Conservation (phyloP, 1,140 invertebrate genomes). For the Drosophila melanica region DNA sequence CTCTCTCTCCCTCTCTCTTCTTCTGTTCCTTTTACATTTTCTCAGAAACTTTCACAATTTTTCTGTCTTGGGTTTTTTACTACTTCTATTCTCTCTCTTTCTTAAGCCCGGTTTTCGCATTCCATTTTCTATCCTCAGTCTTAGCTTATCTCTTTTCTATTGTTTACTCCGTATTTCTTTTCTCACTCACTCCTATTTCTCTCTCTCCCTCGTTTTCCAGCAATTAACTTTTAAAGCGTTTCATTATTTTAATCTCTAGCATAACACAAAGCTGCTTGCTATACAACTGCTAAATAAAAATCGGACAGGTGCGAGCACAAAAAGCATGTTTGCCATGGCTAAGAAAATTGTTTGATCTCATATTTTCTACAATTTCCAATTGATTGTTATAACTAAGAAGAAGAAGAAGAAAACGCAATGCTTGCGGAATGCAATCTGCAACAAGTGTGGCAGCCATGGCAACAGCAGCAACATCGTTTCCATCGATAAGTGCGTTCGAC, state of each 20-base stretch:
- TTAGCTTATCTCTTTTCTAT: no score
- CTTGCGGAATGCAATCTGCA: slow-evolving; percentile 21
- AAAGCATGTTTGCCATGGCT: slow-evolving; percentile 31
- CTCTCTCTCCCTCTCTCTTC: no score
- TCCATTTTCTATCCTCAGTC: no score
- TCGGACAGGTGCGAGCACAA: not conserved
- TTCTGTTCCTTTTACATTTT: no score
- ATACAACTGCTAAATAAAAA: slow-evolving; percentile 3
- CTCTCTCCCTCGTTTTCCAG: not conserved
- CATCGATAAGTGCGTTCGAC: slow-evolving; percentile 42
- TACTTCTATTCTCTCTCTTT: no score
- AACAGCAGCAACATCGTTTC: slow-evolving; percentile 32
- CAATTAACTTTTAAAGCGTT: no score
- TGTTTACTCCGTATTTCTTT: no score
- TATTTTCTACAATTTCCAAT: slow-evolving; percentile 3
- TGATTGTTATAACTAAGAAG: not conserved
- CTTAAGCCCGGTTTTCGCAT: no score
- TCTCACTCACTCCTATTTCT: no score
- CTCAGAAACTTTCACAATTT: no score
- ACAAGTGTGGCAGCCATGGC: slow-evolving; percentile 43
- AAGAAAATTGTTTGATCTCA: slow-evolving; percentile 9
- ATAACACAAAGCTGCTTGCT: slow-evolving; percentile 29
- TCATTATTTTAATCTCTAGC: not conserved
- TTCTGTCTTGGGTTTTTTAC: no score
- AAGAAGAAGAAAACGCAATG: not conserved